Percentiles rank a stretch among this genome's conserved stretches.
Conservation (phyloP, 2,113 vertebrate species). For the Pionites leucogaster region DNA sequence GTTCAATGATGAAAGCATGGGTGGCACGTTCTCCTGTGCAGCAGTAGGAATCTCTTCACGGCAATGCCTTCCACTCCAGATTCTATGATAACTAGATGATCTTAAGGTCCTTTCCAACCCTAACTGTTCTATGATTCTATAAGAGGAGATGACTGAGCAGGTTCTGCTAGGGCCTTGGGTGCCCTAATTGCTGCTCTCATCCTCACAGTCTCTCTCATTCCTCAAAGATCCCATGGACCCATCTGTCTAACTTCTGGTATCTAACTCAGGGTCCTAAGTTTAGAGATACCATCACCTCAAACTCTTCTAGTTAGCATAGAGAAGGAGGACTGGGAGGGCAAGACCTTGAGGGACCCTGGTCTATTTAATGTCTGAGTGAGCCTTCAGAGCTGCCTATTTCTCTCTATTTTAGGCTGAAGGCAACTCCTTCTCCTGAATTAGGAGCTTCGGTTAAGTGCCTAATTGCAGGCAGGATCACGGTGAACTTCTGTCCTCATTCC, state of each 20-base stretch:
- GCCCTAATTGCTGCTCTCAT: background rate
- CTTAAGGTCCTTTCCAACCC: too few relatives aligned
- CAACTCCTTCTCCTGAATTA: background rate
- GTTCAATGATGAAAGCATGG: accelerated
- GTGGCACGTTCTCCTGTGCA: accelerated
- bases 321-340: background rate
- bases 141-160: background rate
- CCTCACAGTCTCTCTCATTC: background rate
- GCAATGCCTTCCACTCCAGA: background rate
- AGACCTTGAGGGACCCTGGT: background rate
- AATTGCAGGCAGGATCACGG: background rate
- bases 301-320: background rate
- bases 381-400: background rate
- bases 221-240: background rate
- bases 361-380: background rate
- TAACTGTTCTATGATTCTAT: too few relatives aligned
- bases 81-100: background rate
- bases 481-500: background rate
- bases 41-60: accelerated
- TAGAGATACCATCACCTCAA: background rate
- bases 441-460: background rate
- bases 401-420: background rate
- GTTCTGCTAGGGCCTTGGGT: background rate
- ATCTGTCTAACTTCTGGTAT: background rate
- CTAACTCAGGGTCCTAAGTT: background rate